Evolutionary conservation across 2,888 invertebrate genomes (phyloP), one percentile per base, ranked within the genome.

Genomic region (Lasioglossum morio): DNA sequence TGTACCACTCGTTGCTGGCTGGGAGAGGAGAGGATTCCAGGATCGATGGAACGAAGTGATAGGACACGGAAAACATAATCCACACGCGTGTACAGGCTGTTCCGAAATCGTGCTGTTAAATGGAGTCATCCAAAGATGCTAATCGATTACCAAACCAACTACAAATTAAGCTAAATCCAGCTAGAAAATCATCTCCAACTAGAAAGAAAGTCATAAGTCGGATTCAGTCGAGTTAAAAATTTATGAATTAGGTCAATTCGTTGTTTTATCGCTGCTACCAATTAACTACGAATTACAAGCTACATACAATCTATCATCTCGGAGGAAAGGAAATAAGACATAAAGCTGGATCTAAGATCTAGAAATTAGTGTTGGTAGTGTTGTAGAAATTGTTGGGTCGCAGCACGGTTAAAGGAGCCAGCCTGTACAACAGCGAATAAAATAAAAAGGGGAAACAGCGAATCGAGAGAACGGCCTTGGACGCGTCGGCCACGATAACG

Each of bases 1-100:
- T 86, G 84, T 78, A 79, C 85, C 86, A 85, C 81, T 86, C 85
- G 80, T 84, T 69, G 80, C 84, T 72, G 66, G 53, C 76, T 74
- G 14, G 80, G 46, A 78, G 66, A 53, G 43, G 73, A 23, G 4
- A 10, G 34, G 30, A 7, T 4, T 40, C 12, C 37, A 12, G 8
- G 16, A 23, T 40, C 23, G n/a, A 3, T 4, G 79, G 63, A 14
- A 48, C 7, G 0, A n/a, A 30, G 27, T 23, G 19, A 48, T 4
- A 2, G 43, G 70, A 34, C 23, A 84, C 60, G 84, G 79, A 30
- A 4, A 75, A 69, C 34, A 69, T 34, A 66, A 66, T 34, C 19
- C 19, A 19, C 19, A 8, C 66, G 34, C 27, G 63, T 2, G 66
- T 34, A 66, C 66, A 66, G 66, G 19, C 66, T 66, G 57, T 57